A percentile compares a stretch with the other conserved stretches of the same genome.
phyloP scores from a whole-genome alignment of 1,140 invertebrate genomes.

The Drosophila kurseongensis region DNA sequence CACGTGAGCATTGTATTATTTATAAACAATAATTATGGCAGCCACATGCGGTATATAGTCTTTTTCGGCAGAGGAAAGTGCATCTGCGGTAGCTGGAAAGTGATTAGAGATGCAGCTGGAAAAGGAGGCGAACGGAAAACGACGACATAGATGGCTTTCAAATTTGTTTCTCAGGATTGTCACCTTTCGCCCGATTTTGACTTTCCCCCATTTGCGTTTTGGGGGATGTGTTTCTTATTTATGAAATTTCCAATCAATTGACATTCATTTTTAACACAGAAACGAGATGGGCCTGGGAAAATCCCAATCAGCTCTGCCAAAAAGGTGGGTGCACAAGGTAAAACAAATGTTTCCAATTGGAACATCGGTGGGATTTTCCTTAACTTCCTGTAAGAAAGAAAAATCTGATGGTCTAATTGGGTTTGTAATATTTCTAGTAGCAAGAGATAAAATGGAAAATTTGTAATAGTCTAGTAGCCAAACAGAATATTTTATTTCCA shows the following conservation, averaged over 20 bases:
- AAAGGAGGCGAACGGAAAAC: not conserved
- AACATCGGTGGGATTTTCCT: not conserved
- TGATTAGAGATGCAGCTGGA: slow-evolving; percentile 40
- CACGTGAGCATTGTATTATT: slow-evolving; percentile 70
- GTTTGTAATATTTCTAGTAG: not conserved
- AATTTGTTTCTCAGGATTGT: slow-evolving; percentile 72
- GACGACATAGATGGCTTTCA: slow-evolving; percentile 33
- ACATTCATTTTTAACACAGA: slow-evolving; percentile 7
- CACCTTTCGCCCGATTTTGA: slow-evolving; percentile 53
- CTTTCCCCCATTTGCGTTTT: slow-evolving; percentile 53
- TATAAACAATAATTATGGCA: slow-evolving; percentile 79
- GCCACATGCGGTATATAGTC: slow-evolving; percentile 40
- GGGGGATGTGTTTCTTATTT: slow-evolving; percentile 42
- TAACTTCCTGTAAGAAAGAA: not conserved
- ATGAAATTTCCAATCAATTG: slow-evolving; percentile 54
- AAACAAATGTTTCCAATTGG: slow-evolving; percentile 16
- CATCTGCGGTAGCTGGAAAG: slow-evolving; percentile 41
- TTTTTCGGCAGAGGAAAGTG: slow-evolving; percentile 39
- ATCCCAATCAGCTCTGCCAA: slow-evolving; percentile 18
- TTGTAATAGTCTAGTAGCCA: too few relatives aligned
- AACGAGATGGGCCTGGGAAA: slow-evolving; percentile 42
- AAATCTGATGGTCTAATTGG: not conserved
- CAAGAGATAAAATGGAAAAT: too few relatives aligned
- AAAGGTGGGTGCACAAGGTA: slow-evolving; percentile 2
- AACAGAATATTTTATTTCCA: too few relatives aligned